Evolutionary conservation across 1,140 invertebrate genomes (phyloP).

Genomic region (Atta texana): DNA sequence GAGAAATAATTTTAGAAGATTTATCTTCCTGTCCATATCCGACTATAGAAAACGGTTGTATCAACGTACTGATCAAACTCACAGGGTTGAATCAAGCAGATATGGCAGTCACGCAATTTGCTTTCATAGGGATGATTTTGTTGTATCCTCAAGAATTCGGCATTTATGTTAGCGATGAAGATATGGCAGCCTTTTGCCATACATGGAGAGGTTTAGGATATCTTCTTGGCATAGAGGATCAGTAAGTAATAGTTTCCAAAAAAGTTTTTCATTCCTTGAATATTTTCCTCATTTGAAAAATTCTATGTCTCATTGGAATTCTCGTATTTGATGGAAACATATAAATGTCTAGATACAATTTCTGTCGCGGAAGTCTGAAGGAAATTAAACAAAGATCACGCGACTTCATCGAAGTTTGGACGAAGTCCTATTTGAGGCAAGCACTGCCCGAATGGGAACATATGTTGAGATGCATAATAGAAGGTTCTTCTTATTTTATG

Average conservation of each 20-base stretch:
- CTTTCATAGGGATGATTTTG: constrained; percentile 91
- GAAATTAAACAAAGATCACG: constrained; percentile 81
- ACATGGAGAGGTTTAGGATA: constrained; percentile 93
- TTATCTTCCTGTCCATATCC: constrained; percentile 68
- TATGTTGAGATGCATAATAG: constrained; percentile 81
- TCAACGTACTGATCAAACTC: constrained; percentile 81
- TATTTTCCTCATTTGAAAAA: not conserved
- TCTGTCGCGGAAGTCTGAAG: constrained; percentile 85
- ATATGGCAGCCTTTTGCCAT: constrained; percentile 91
- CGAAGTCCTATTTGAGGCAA: constrained; percentile 81
- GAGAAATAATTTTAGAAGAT: constrained; percentile 66
- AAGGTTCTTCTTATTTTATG: not conserved
- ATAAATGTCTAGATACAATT: constrained; percentile 84
- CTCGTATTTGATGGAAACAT: not conserved
- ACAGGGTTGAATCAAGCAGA: constrained; percentile 90
- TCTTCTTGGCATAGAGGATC: constrained; percentile 92
- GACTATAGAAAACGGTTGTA: constrained; percentile 70
- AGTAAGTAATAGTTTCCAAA: constrained; percentile 82
- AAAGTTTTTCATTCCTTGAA: not conserved
- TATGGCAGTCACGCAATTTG: constrained; percentile 92
- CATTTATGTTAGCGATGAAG: constrained; percentile 86
- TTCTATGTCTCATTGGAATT: not conserved
- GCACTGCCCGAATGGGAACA: constrained; percentile 83
- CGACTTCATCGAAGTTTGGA: constrained; percentile 81
- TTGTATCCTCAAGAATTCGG: constrained; percentile 89